phyloP scores from a whole-genome alignment of 2,797 vertebrate species.

The Moxostoma hubbsi region DNA sequence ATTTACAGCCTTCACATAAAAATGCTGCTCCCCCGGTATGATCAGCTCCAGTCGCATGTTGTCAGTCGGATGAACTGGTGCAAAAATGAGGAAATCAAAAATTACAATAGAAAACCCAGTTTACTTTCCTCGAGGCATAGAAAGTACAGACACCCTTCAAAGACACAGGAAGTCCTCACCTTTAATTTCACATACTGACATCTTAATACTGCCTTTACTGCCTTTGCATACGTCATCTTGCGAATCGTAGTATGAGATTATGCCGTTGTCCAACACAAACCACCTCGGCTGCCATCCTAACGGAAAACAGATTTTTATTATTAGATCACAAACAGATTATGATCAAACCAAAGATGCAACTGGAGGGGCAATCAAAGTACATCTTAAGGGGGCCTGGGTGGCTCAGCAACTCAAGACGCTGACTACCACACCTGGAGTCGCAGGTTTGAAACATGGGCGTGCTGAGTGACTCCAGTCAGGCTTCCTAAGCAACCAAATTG shows the following conservation, averaged over 20 bases:
- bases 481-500: no score
- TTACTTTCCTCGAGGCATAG: background rate
- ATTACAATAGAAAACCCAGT: background rate
- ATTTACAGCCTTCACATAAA: conserved; percentile 94
- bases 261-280: conserved; percentile 93
- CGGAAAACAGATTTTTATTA: conserved; percentile 30
- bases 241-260: conserved; percentile 96
- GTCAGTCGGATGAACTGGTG: conserved; percentile 89
- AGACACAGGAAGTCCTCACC: conserved; percentile 69
- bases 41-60: conserved; percentile 91
- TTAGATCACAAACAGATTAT: no score
- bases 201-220: conserved; percentile 98
- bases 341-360: no score
- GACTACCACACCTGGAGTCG: no score
- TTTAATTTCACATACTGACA: conserved; percentile 98
- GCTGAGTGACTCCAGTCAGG: no score
- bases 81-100: conserved; percentile 6
- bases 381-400: no score
- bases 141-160: background rate
- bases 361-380: no score
- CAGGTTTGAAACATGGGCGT: no score
- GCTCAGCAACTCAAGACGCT: no score
- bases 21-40: conserved; percentile 96
- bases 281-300: conserved; percentile 97
- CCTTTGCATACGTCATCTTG: conserved; percentile 96